A percentile compares a stretch with the other conserved stretches of the same genome.
Conservation (phyloP, 2,888 invertebrate genomes). For the Yponomeuta plumbellus region DNA sequence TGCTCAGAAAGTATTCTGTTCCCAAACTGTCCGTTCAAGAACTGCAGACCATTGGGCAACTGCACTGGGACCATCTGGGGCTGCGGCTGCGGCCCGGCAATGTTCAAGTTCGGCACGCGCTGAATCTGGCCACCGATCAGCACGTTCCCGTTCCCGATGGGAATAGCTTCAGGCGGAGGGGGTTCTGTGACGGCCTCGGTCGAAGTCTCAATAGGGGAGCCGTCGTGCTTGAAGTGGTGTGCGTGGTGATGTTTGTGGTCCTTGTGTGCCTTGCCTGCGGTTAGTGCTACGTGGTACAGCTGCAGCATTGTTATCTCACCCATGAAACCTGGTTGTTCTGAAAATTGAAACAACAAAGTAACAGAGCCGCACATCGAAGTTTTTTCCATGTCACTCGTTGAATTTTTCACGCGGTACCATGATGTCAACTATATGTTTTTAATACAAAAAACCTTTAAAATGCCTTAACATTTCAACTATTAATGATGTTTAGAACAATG, state of each 20-base stretch:
- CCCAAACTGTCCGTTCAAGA: slow-evolving; percentile 80
- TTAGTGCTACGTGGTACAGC: slow-evolving; percentile 86
- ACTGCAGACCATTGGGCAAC: slow-evolving; percentile 71
- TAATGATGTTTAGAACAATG: too few relatives aligned
- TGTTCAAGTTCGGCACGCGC: slow-evolving; percentile 71
- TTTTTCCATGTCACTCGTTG: too few relatives aligned
- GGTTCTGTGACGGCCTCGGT: slow-evolving; percentile 76
- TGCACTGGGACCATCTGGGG: slow-evolving; percentile 65
- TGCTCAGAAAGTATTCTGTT: slow-evolving; percentile 76
- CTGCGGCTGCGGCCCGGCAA: slow-evolving; percentile 51
- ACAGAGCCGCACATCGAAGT: too few relatives aligned
- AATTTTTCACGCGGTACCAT: too few relatives aligned
- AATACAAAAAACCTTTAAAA: too few relatives aligned
- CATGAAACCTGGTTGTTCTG: slow-evolving; percentile 79
- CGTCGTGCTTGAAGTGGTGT: slow-evolving; percentile 86
- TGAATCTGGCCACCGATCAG: slow-evolving; percentile 81
- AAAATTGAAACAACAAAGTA: slow-evolving; percentile 22
- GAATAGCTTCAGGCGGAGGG: slow-evolving; percentile 61
- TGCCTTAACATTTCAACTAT: too few relatives aligned
- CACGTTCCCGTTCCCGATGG: slow-evolving; percentile 72
- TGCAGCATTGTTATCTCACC: slow-evolving; percentile 89
- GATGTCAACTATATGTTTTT: too few relatives aligned
- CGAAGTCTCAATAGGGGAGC: slow-evolving; percentile 76
- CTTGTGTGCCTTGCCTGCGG: slow-evolving; percentile 90
- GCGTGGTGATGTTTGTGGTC: slow-evolving; percentile 93